These are phyloP conservation scores for Drosophila eohydei DNA, from an alignment of 2,888 invertebrate species.

Conservation along the genomic window DNA sequence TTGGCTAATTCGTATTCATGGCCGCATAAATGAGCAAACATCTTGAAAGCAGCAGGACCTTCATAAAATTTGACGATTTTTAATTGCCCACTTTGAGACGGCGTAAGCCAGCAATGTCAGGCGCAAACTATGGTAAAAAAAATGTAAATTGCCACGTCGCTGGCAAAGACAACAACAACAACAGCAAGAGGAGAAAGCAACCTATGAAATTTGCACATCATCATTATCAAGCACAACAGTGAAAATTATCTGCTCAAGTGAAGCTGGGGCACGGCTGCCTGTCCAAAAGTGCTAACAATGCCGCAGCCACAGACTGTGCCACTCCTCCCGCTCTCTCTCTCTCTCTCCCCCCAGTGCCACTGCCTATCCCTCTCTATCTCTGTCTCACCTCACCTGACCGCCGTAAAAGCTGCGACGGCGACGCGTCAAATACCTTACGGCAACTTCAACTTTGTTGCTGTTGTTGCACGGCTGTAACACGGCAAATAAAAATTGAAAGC, in stretches of 20 bases:
- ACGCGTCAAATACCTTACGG: constrained; percentile 75
- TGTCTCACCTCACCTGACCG: background rate
- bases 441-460: constrained; percentile 67
- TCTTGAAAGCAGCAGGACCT: constrained; percentile 34
- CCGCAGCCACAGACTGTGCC: constrained; percentile 44
- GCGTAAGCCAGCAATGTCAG: constrained; percentile 38
- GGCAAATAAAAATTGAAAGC: constrained; percentile 80
- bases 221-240: constrained; percentile 77
- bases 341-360: too few relatives aligned
- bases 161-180: constrained; percentile 3
- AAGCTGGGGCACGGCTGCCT: constrained; percentile 54
- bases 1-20: constrained; percentile 47
- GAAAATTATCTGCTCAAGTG: constrained; percentile 80
- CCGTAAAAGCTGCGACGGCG: constrained; percentile 41
- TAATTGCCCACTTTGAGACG: constrained; percentile 60
- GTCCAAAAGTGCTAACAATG: constrained; percentile 70
- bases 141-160: constrained; percentile 36
- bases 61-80: constrained; percentile 60
- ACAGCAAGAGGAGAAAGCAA: constrained; percentile 18
- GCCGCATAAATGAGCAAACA: constrained; percentile 19
- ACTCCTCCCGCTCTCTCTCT: background rate
- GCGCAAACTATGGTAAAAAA: constrained; percentile 41
- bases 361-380: background rate
- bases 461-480: constrained; percentile 64
- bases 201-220: constrained; percentile 76